Percentiles rank a stretch among this genome's conserved stretches.
phyloP scores from a whole-genome alignment of 2,113 vertebrate genomes.

The Rhadina sibilatrix region DNA sequence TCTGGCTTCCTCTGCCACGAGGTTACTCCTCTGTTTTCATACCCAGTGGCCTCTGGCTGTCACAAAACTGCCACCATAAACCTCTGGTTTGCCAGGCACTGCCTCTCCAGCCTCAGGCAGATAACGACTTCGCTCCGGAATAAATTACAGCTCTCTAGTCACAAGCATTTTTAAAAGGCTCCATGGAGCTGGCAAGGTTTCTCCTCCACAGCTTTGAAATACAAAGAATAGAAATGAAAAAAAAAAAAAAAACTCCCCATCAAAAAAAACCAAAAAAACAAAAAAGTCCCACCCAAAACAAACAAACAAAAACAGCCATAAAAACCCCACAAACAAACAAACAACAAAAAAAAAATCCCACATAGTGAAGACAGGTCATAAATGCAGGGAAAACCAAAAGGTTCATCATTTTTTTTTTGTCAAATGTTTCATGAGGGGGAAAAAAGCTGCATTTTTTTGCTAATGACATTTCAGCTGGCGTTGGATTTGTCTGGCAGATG shows the following conservation, averaged over 20 bases:
- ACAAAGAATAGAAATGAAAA: neutral
- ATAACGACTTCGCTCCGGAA: fast-evolving
- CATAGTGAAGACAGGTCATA: neutral
- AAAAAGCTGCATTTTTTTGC: neutral
- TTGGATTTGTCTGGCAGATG: neutral
- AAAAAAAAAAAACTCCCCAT: neutral
- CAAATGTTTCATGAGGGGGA: neutral
- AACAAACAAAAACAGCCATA: too few relatives aligned
- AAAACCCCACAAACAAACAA: too few relatives aligned
- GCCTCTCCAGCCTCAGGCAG: neutral
- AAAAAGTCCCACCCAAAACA: too few relatives aligned
- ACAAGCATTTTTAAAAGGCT: neutral
- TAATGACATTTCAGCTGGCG: neutral
- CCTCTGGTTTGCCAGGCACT: neutral
- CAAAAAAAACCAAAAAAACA: neutral
- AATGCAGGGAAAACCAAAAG: neutral
- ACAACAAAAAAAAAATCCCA: neutral
- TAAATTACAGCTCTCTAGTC: neutral
- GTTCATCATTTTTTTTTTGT: neutral
- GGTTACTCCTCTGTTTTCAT: neutral
- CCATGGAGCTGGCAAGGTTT: neutral
- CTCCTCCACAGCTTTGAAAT: neutral
- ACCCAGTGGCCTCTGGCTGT: neutral
- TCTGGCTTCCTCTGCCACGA: neutral
- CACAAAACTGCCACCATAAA: neutral